phyloP scores from a whole-genome alignment of 2,113 vertebrate species.

The Chionis minor region DNA sequence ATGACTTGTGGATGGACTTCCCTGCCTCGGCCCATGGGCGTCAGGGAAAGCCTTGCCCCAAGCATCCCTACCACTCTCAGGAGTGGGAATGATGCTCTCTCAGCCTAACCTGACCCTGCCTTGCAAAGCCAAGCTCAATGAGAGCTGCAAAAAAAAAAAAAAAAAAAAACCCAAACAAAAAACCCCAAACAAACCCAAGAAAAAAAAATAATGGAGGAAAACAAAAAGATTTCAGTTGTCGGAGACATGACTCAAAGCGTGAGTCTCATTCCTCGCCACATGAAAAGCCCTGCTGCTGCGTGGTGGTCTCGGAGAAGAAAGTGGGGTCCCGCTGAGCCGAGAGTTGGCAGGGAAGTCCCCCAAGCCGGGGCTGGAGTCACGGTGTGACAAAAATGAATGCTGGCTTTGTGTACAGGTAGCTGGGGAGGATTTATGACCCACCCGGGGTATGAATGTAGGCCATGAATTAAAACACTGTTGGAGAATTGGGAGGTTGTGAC shows the following conservation, averaged over 20 bases:
- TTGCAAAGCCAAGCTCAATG: not conserved
- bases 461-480: conserved; percentile 39
- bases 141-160: not conserved
- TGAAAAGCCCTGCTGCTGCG: conserved; percentile 7
- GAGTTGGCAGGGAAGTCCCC: conserved; percentile 28
- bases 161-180: too few relatives aligned
- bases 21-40: not conserved
- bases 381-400: not conserved
- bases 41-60: not conserved
- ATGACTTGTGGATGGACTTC: not conserved
- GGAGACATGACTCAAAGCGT: not conserved
- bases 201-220: not conserved
- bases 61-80: not conserved
- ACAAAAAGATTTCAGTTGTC: not conserved
- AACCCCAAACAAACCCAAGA: not conserved
- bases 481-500: not conserved
- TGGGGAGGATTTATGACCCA: conserved; percentile 25
- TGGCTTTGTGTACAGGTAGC: conserved; percentile 36
- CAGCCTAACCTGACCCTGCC: not conserved
- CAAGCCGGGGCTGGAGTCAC: not conserved
- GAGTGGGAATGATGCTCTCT: not conserved
- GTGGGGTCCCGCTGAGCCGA: not conserved
- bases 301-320: conserved; percentile 24
- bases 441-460: not conserved
- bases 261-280: not conserved